Evolutionary conservation across 2,113 vertebrate species (phyloP), one percentile per base, ranked within the genome.

Genomic region (Nycticorax nycticorax): DNA sequence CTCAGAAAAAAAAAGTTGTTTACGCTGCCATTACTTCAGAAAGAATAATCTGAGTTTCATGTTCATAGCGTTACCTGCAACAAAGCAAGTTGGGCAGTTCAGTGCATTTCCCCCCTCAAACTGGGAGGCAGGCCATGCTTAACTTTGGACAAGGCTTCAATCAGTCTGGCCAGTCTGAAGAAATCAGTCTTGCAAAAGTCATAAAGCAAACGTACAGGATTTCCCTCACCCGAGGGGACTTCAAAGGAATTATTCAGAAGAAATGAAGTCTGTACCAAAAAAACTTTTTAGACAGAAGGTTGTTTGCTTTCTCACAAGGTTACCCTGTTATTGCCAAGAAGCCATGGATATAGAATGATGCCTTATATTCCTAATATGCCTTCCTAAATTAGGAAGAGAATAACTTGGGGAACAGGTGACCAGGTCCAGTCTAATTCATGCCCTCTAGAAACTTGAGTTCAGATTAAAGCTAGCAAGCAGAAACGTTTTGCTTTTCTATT

Each of bases 401-500:
- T 67, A 85, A 86, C 33, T 68, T 33, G n/a, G 30, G 56, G 71
- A 77, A 78, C 39, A 81, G 64, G 35, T 93, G 85, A 92, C 33
- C 53, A 92, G 21, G n/a, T 88, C 64, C 39, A 93, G 37, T n/a
- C 48, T 86, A 83, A 96, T 92, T 84, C 69, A 53, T 84, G 52
- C 60, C 92, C 72, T 88, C 85, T 56, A 74, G 83, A 96, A 84
- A 90, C 37, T 85, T 71, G 88, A 84, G 30, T 90, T 95, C 83
- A 93, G 85, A 94, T 93, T 72, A 94, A 94, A 97, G 56, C 50
- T 59, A 92, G 75, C 16, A 72, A 84, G 47, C 3, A 84, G 79
- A 93, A 94, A 74, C 88, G 15, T 86, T 95, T 86, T 84, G 26
- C 52, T 93, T 95, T 93, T 80, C 68, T 93, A 35, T 91, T 84